Evolutionary conservation across 1,140 invertebrate species (phyloP), one percentile per base, ranked within the genome.

Genomic region (Yoshiicerus persimilis): DNA sequence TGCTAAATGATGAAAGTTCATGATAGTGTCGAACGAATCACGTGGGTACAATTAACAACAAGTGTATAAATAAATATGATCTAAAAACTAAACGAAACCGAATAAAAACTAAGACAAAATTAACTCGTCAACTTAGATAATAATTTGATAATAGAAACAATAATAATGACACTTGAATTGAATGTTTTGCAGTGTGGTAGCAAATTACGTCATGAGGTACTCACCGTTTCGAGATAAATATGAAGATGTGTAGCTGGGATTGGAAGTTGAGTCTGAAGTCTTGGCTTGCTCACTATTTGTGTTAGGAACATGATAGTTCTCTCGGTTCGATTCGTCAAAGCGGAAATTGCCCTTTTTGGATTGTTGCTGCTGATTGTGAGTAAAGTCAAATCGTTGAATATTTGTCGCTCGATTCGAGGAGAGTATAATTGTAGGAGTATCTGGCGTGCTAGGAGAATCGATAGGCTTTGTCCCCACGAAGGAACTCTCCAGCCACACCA

Each of bases 401-500:
- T 75, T 84, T 47, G 83, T 56, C 8, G 83, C 23, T 34, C 88
- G 47, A 84, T 64, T 84, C 30, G 88, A 80, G 10, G 85, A 39
- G 23, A 87, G 47, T 27, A 87, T 75, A 36, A 87, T 38, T 47
- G 66, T 32, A 0, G 90, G 90, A 77, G 94, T 95, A 88, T 96
- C 93, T 36, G 96, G 96, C 87, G 96, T 97, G 92, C 96, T 95
- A 16, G 96, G 96, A 47, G 96, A 96, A 89, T 97, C 96, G 91
- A 97, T 93, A 9, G 96, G 96, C 91, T 96, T 95, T 90, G 95
- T 96, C 89, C 97, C 95, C 89, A 97, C 96, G 93, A 98, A 98
- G 88, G 96, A 97, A 93, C 96, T 97, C 92, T 98, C 97, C 92
- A 98, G 94, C 97, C 97, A 98, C 92, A 96, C 97, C 90, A 94